These are phyloP conservation scores for Crotophaga sulcirostris DNA, from an alignment of 2,113 vertebrate genomes.

Conservation along the genomic window DNA sequence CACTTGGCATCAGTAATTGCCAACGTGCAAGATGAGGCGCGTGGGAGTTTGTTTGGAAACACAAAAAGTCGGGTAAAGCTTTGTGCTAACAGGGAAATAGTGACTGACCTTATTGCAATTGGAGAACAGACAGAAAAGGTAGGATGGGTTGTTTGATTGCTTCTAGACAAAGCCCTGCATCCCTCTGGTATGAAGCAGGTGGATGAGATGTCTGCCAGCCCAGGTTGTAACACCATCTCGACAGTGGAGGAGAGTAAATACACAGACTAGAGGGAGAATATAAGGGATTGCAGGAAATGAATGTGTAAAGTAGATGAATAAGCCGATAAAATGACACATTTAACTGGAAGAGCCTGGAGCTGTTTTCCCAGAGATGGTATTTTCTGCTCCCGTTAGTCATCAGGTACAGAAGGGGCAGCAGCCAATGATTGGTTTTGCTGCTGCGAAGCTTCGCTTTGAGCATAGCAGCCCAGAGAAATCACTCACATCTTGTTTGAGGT, in stretches of 20 bases:
- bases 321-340: background rate
- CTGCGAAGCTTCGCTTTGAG: background rate
- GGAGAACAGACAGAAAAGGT: background rate
- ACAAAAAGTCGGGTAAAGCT: background rate
- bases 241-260: background rate
- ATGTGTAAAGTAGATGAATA: background rate
- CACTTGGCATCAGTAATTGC: background rate
- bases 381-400: background rate
- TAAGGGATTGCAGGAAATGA: background rate
- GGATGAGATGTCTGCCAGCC: background rate
- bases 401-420: background rate
- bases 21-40: accelerated
- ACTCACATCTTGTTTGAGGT: background rate
- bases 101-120: accelerated
- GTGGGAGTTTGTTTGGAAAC: background rate
- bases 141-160: accelerated
- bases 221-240: background rate
- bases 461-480: background rate
- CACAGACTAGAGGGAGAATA: background rate
- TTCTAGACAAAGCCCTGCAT: background rate
- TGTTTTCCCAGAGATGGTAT: background rate
- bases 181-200: accelerated
- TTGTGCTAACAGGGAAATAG: background rate
- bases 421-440: background rate
- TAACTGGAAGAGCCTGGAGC: background rate